A percentile compares a stretch with the other conserved stretches of the same genome.
Conservation (phyloP, 2,888 invertebrate genomes). For the Ceriagrion tenellum region DNA sequence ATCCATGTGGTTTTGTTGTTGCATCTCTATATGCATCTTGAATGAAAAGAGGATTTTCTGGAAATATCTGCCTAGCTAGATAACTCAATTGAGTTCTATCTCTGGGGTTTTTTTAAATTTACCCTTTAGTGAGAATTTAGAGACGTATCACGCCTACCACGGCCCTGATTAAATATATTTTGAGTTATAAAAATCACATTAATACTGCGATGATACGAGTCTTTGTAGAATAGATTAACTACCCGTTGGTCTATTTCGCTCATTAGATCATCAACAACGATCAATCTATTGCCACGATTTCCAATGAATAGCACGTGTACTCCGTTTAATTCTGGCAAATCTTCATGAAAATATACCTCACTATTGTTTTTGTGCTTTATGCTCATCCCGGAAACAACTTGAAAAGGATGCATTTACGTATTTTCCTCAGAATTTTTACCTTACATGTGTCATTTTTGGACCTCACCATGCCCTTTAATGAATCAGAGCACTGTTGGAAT, state of each 20-base stretch:
- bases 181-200: constrained; percentile 69
- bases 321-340: background rate
- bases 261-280: constrained; percentile 70
- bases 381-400: no score
- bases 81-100: background rate
- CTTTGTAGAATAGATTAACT: constrained; percentile 67
- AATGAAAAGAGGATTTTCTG: constrained; percentile 59
- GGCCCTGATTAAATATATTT: constrained; percentile 69
- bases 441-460: no score
- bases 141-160: constrained; percentile 61
- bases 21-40: constrained; percentile 71
- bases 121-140: constrained; percentile 68
- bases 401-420: no score
- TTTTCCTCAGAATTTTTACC: no score
- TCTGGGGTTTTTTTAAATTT: constrained; percentile 56
- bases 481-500: background rate
- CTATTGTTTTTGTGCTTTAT: background rate
- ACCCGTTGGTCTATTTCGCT: constrained; percentile 49
- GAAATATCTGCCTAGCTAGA: constrained; percentile 20
- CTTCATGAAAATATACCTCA: constrained; percentile 42
- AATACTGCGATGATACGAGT: constrained; percentile 67
- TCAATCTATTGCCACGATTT: background rate
- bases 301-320: background rate
- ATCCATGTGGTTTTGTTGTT: constrained; percentile 70
- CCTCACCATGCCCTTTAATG: no score